A percentile compares a stretch with the other conserved stretches of the same genome.
Evolutionary conservation across 2,113 vertebrate genomes (phyloP).

Genomic region (Tapirus terrestris): DNA sequence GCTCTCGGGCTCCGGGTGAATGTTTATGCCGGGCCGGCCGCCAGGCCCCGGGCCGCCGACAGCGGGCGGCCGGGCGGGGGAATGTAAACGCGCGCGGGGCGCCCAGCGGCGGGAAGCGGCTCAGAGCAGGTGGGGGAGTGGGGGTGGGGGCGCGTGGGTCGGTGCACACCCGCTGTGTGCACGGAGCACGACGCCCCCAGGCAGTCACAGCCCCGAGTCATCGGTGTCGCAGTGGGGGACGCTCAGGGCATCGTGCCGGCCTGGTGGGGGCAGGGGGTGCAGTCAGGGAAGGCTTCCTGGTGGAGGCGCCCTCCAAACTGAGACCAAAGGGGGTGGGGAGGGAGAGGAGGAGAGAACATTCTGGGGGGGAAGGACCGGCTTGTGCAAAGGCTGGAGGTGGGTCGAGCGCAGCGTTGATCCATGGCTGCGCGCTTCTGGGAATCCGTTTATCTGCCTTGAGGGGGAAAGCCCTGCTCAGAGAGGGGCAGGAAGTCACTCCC

Average conservation of each 20-base stretch:
- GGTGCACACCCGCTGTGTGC: not conserved
- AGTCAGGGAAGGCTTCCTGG: not conserved
- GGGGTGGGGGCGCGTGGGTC: not conserved
- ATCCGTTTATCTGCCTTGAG: not conserved
- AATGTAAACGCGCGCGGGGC: conserved; percentile 66
- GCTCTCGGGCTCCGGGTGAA: conserved; percentile 30
- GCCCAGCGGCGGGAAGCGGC: not conserved
- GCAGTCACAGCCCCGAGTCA: not conserved
- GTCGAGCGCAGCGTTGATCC: not conserved
- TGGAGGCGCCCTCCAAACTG: not conserved
- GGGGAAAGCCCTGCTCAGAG: not conserved
- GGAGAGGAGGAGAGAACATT: not conserved
- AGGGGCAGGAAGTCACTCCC: not conserved
- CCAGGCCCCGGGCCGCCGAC: conserved; percentile 43
- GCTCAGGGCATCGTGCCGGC: not conserved
- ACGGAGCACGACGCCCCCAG: not conserved
- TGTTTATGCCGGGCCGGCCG: conserved; percentile 63
- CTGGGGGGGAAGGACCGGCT: not conserved
- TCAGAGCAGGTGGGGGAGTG: not conserved
- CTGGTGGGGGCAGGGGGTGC: not conserved
- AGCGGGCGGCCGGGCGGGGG: conserved; percentile 8
- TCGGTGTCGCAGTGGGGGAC: no score
- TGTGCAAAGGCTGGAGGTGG: not conserved
- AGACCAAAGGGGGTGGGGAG: not conserved
- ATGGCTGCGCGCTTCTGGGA: not conserved